phyloP scores from a whole-genome alignment of 2,113 vertebrate genomes.

The Microcebus jonahi region DNA sequence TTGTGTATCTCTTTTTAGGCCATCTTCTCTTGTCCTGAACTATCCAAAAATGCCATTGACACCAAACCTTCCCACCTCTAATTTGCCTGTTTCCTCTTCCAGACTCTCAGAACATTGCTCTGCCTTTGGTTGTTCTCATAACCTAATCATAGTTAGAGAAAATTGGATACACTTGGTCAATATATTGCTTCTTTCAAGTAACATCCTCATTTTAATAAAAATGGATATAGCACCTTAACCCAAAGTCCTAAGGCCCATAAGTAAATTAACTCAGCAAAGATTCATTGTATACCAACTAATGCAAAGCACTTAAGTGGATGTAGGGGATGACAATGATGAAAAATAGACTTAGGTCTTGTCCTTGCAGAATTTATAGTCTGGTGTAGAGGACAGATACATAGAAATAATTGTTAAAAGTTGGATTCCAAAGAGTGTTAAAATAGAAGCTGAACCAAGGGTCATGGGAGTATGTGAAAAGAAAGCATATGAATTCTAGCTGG shows the following conservation, averaged over 20 bases:
- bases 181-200: background rate
- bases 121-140: background rate
- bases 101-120: background rate
- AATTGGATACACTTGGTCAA: background rate
- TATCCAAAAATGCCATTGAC: background rate
- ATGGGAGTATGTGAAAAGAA: background rate
- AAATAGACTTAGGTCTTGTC: background rate
- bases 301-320: too few species aligned
- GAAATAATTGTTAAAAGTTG: conserved; percentile 4
- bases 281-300: background rate
- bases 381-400: background rate
- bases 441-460: background rate
- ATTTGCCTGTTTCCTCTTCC: background rate
- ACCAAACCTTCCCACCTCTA: background rate
- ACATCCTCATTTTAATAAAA: background rate
- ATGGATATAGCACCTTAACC: background rate
- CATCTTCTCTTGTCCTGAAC: background rate
- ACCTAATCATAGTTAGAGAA: background rate
- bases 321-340: background rate
- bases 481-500: background rate
- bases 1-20: background rate
- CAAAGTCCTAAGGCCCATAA: background rate
- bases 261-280: background rate
- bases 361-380: background rate
- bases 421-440: background rate